phyloP scores from a whole-genome alignment of 2,797 vertebrate genomes.

The Danio choprae region DNA sequence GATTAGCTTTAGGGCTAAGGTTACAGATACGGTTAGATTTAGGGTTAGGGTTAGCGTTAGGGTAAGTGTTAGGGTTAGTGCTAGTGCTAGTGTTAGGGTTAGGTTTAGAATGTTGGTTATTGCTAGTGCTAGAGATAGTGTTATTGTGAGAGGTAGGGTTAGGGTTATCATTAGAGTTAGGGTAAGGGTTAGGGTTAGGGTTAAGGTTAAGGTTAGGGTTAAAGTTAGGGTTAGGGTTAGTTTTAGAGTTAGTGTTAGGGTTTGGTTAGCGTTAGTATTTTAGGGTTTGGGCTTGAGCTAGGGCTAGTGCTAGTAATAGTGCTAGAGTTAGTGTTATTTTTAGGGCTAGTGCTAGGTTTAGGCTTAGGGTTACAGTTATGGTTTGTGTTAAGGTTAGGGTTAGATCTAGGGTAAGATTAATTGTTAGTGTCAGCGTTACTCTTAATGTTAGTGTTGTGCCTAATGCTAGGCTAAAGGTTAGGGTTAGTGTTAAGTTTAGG shows the following conservation, averaged over 20 bases:
- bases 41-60: slow-evolving; percentile 38
- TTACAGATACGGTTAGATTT: too few species aligned
- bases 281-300: background rate
- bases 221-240: too few species aligned
- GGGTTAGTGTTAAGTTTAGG: slow-evolving; percentile 18
- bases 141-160: too few species aligned
- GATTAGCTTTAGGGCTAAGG: slow-evolving; percentile 8
- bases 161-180: background rate
- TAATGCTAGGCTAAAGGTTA: slow-evolving; percentile 22
- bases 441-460: slow-evolving; percentile 23
- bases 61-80: slow-evolving; percentile 47
- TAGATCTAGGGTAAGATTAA: slow-evolving; percentile 21
- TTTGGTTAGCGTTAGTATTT: background rate
- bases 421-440: slow-evolving; percentile 6
- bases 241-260: background rate
- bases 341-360: background rate
- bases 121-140: too few species aligned
- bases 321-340: background rate
- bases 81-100: slow-evolving; percentile 27
- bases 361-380: background rate
- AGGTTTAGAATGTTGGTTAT: too few species aligned
- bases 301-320: background rate
- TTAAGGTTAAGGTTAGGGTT: background rate
- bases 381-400: slow-evolving; percentile 9
- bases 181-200: background rate